Base-by-base conservation (phyloP, 2,888 invertebrate genomes). In the Plagodis dolabraria region DNA sequence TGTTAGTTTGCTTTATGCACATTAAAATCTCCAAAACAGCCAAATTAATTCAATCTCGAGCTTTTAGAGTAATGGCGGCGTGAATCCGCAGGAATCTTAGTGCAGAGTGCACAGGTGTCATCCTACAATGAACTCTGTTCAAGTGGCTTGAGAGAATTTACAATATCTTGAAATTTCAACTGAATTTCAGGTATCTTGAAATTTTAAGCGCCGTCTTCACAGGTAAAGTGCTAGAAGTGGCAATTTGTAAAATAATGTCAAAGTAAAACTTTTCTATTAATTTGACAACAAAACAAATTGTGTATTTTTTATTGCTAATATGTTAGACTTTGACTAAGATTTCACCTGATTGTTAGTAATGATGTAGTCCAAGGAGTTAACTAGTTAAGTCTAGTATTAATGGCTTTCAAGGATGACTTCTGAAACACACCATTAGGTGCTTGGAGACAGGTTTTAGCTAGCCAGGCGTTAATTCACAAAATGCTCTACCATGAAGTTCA, bases 81-180 rank as follows among this genome's bases (percentile, higher is more conserved):
- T 40, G 52, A 53, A 55, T 57, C 38, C 55, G 53, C 48, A 57
- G 59, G 60, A 60, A 57, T 62, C 60, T 50, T 49, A 48, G 53
- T 60, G 53, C 47, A 42, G 52, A 66, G 63, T 64, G 61, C 75
- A 22, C 22, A 77, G 76, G 77, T 77, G 79, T 77, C 76, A 78
- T 72, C 61, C 65, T 56, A 68, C 72, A 72, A 72, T 72, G 72
- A 74, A 73, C 71, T 60, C 64, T 22, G 65, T 67, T 69, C 69
- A 69, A 77, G 72, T 72, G 68, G 69, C 69, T 68, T 62, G 63
- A 51, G 69, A 70, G 71, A 74, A 76, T 75, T 77, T 72, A 74
- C 79, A 74, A 72, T 70, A 74, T 75, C 74, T 76, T 70, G 68
- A 67, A 72, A 71, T 56, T 54, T 64, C 57, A 56, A 40, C 53